Base-by-base conservation (phyloP, 2,888 invertebrate species). In the Melikaiella ostensackeni region DNA sequence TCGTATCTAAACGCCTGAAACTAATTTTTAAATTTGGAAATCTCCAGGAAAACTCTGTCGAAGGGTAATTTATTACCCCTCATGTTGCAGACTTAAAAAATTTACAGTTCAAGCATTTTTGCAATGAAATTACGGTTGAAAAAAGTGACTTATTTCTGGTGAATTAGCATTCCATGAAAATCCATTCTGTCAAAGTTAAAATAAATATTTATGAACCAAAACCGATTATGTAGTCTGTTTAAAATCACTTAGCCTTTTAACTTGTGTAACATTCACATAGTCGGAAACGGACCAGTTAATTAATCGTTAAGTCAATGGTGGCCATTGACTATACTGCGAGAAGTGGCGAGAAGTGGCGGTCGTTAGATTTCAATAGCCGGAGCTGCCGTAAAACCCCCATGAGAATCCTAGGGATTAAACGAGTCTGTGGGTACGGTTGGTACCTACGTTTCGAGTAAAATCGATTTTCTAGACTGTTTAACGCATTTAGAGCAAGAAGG, bases 331-430 rank as follows among this genome's bases (percentile, higher is more conserved):
- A 50, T 50, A 50, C 8, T n/a, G n/a, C 9, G 50, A 50, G 50
- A 50, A 50, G 50, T 50, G 50, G 50, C 50, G n/a, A 50, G 50
- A 50, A 50, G 50, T 50, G 50, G 50, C n/a, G 50, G 50, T 50
- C 50, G 50, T 50, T 50, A 50, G 50, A 50, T 50, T 50, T 50
- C 50, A 50, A 50, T 50, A 50, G 50, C n/a, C 50, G 3, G 50
- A 50, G n/a, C n/a, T n/a, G n/a, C 50, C 50, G 50, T 50, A 50
- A 50, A 50, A 50, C 2, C 50, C 50, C 50, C 50, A 50, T 50
- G 50, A 50, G 50, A n/a, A 50, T 50, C 50, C n/a, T 9, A n/a
- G n/a, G 50, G 50, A 50, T 50, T 50, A 50, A n/a, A 50, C n/a
- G 50, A n/a, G 50, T 50, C 8, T 50, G 50, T 5, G 50, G 50